phyloP scores from a whole-genome alignment of 2,113 vertebrate species.

The Apus apus region DNA sequence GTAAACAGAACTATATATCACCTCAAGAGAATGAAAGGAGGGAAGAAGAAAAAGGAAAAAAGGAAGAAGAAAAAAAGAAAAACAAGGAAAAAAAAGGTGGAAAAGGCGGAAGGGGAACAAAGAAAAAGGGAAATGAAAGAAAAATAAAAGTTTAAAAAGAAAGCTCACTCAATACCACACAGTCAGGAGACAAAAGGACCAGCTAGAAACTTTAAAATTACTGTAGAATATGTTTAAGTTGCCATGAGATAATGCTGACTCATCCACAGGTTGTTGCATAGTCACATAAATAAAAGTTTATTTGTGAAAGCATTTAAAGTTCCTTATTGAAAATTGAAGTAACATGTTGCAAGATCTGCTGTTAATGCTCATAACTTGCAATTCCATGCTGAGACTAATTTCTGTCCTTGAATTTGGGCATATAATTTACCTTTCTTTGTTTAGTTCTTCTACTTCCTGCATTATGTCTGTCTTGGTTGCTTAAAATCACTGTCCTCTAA shows the following conservation, averaged over 20 bases:
- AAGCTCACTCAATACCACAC: not conserved
- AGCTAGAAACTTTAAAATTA: not conserved
- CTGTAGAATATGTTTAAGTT: not conserved
- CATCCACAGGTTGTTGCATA: not conserved
- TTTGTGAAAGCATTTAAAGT: not conserved
- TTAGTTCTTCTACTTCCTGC: not conserved
- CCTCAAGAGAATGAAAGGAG: not conserved
- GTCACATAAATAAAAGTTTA: not conserved
- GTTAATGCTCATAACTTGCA: not conserved
- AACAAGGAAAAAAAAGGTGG: not conserved
- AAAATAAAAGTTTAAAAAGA: rapidly evolving
- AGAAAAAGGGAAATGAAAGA: too few species aligned
- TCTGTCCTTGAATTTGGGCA: not conserved
- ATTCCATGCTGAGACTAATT: not conserved
- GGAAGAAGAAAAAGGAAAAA: rapidly evolving
- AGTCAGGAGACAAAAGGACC: not conserved
- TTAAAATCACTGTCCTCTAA: not conserved
- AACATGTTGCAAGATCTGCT: not conserved
- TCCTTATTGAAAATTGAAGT: not conserved
- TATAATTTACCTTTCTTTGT: not conserved
- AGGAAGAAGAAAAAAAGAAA: too few species aligned
- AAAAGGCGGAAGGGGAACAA: not conserved
- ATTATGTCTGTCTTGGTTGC: not conserved
- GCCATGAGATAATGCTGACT: not conserved
- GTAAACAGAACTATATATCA: not conserved